Conservation (phyloP, 2,888 invertebrate genomes). For the Acrobasis consociella region DNA sequence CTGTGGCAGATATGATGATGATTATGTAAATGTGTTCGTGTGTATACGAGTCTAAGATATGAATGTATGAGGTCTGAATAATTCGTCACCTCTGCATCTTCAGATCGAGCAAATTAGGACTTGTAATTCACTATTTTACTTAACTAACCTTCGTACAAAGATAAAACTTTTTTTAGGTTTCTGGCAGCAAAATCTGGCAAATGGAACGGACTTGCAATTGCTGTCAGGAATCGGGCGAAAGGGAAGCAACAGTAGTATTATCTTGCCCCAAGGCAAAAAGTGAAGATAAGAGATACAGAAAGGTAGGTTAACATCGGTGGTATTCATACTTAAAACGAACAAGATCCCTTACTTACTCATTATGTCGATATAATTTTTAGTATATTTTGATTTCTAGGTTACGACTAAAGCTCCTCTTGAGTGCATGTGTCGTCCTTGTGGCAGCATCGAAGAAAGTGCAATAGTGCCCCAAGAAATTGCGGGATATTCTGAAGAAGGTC, state of each 20-base stretch:
- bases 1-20: too few relatives aligned
- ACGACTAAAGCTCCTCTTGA: constrained; percentile 96
- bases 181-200: constrained; percentile 97
- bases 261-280: constrained; percentile 95
- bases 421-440: constrained; percentile 97
- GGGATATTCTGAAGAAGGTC: constrained; percentile 91
- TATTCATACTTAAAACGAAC: constrained; percentile 20
- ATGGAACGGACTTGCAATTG: constrained; percentile 98
- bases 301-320: constrained; percentile 75
- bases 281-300: constrained; percentile 92
- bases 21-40: too few relatives aligned
- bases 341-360: neutral
- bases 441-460: constrained; percentile 92
- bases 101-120: neutral
- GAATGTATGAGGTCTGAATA: too few relatives aligned
- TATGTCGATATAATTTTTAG: neutral
- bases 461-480: constrained; percentile 95
- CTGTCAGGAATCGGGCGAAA: constrained; percentile 96
- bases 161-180: constrained; percentile 84
- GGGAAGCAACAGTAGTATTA: constrained; percentile 93
- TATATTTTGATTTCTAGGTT: constrained; percentile 79
- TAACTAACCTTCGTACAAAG: neutral
- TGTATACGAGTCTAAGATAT: too few relatives aligned
- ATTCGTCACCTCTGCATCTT: too few relatives aligned
- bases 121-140: too few relatives aligned